Evolutionary conservation across 1,140 invertebrate species (phyloP).

Genomic region (Brachionus rubens): DNA sequence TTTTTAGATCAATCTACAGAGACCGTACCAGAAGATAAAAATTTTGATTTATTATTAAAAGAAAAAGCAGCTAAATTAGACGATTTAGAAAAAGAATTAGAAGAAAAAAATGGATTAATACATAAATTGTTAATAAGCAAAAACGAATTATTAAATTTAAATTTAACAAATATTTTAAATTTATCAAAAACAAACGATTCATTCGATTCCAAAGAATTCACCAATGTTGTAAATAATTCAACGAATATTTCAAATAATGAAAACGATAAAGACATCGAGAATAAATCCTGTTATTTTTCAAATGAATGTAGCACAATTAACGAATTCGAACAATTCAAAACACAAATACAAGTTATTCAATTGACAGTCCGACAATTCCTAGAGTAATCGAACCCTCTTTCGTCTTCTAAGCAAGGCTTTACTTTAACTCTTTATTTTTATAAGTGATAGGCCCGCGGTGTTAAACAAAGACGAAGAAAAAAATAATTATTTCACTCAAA

Average conservation of each 20-base stretch:
- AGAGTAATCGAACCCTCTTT: too few species aligned
- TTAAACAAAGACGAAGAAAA: background rate
- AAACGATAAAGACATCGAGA: background rate
- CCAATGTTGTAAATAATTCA: conserved; percentile 3
- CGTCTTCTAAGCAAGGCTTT: too few species aligned
- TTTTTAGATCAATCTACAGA: background rate
- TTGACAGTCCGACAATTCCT: background rate
- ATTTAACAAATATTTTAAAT: conserved; percentile 14
- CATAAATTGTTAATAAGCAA: conserved; percentile 18
- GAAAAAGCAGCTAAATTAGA: conserved; percentile 13
- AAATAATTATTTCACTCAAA: background rate
- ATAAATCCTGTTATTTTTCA: conserved; percentile 4
- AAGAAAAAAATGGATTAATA: conserved; percentile 24
- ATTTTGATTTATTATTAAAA: background rate
- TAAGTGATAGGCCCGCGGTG: too few species aligned
- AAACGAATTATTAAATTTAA: conserved; percentile 17
- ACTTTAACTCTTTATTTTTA: too few species aligned
- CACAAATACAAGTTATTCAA: conserved; percentile 20
- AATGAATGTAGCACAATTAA: background rate
- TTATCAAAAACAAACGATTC: conserved; percentile 24
- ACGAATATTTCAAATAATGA: background rate
- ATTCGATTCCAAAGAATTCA: background rate
- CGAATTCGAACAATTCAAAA: conserved; percentile 7
- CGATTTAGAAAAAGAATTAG: conserved; percentile 10
- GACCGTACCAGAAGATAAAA: background rate